Evolutionary conservation across 2,888 invertebrate genomes (phyloP).

Genomic region (Dastarcus helophoroides): DNA sequence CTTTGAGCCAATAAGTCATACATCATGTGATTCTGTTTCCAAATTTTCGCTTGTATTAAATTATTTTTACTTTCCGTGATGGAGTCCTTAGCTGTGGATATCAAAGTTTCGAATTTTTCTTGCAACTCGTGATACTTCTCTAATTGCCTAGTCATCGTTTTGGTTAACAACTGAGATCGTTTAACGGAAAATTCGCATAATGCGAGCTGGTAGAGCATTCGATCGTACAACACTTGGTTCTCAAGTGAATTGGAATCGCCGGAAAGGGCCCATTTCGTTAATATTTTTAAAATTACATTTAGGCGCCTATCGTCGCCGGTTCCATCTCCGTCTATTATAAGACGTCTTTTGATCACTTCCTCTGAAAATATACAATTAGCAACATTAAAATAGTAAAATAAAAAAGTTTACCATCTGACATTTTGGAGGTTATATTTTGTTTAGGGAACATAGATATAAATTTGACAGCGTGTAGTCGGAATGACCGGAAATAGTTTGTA

Average conservation of each 20-base stretch:
- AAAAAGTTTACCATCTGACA: slow-evolving; percentile 7
- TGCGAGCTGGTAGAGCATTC: slow-evolving; percentile 69
- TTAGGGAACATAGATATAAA: too few relatives aligned
- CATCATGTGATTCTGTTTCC: slow-evolving; percentile 82
- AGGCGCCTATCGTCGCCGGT: slow-evolving; percentile 89
- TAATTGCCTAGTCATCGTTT: slow-evolving; percentile 75
- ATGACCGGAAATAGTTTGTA: too few relatives aligned
- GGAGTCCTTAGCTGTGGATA: slow-evolving; percentile 65
- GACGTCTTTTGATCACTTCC: slow-evolving; percentile 81
- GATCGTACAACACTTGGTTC: slow-evolving; percentile 61
- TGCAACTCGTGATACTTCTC: slow-evolving; percentile 71
- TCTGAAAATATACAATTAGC: slow-evolving; percentile 47
- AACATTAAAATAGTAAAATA: not conserved
- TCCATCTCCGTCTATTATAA: slow-evolving; percentile 94
- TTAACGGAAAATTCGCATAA: slow-evolving; percentile 82
- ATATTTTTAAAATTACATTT: slow-evolving; percentile 71
- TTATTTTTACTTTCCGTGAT: slow-evolving; percentile 75
- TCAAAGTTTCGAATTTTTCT: slow-evolving; percentile 64
- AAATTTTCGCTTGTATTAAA: slow-evolving; percentile 69
- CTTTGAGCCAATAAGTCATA: slow-evolving; percentile 88
- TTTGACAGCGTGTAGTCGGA: too few relatives aligned
- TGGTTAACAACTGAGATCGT: slow-evolving; percentile 67
- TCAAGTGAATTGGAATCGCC: slow-evolving; percentile 54
- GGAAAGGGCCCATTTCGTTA: slow-evolving; percentile 68
- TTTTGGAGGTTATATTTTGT: not conserved